Conservation (phyloP, 2,113 vertebrate species). For the Agapornis roseicollis region DNA sequence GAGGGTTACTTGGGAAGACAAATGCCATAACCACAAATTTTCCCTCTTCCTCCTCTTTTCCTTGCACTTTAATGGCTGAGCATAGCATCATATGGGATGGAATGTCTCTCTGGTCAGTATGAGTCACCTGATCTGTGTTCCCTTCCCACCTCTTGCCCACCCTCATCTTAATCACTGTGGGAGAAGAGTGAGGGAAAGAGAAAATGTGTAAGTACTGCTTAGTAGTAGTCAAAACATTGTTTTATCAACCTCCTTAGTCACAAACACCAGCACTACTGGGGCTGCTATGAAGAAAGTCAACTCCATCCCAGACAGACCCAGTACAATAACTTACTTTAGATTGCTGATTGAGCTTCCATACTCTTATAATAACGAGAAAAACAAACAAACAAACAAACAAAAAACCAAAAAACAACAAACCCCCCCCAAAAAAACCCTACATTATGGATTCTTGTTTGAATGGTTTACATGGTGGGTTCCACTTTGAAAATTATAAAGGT, state of each 20-base stretch:
- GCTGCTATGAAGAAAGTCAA: neutral
- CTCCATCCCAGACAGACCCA: neutral
- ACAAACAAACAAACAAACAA: too few species aligned
- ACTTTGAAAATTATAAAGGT: neutral
- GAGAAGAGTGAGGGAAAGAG: neutral
- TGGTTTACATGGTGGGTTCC: neutral
- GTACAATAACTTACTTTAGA: neutral
- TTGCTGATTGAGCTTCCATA: neutral
- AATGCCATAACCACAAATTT: neutral
- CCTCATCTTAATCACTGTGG: rapidly evolving
- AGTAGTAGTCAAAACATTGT: neutral
- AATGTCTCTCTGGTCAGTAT: neutral
- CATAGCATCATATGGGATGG: rapidly evolving
- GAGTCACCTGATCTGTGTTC: neutral
- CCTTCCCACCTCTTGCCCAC: neutral
- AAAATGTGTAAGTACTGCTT: neutral
- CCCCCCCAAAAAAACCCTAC: too few species aligned
- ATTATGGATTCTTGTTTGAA: neutral
- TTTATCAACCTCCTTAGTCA: neutral
- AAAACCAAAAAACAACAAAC: too few species aligned
- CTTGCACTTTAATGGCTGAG: neutral
- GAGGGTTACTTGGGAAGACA: neutral
- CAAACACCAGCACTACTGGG: neutral
- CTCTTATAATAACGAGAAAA: neutral
- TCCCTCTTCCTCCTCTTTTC: neutral